A percentile compares a stretch with the other conserved stretches of the same genome.
phyloP scores from a whole-genome alignment of 1,140 invertebrate species.

The Drosophila aff. region DNA sequence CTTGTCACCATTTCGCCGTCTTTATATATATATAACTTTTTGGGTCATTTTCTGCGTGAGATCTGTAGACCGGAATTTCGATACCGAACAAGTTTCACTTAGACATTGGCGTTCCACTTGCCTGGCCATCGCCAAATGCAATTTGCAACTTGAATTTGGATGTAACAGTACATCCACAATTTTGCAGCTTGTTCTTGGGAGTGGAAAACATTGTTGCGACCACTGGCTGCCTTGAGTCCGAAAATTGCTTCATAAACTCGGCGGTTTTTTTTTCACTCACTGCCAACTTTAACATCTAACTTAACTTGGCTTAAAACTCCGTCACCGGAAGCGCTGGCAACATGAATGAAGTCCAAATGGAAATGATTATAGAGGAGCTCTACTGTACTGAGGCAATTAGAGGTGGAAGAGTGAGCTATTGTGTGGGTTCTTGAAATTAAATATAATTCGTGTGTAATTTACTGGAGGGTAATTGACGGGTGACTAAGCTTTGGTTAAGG shows the following conservation, averaged over 20 bases:
- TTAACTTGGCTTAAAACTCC: slow-evolving; percentile 39
- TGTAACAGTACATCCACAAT: slow-evolving; percentile 59
- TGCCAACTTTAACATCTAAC: slow-evolving; percentile 18
- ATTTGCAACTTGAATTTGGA: slow-evolving; percentile 74
- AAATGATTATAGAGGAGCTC: slow-evolving; percentile 49
- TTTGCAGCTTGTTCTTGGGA: slow-evolving; percentile 68
- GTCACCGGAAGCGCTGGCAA: slow-evolving; percentile 57
- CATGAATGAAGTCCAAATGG: slow-evolving; percentile 49
- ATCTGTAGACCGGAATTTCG: slow-evolving; percentile 59
- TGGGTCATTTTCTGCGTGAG: slow-evolving; percentile 57
- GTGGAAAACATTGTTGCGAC: slow-evolving; percentile 31
- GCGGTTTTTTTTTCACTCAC: slow-evolving; percentile 54
- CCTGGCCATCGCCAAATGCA: slow-evolving; percentile 56
- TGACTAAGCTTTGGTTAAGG: background rate
- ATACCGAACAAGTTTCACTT: slow-evolving; percentile 70
- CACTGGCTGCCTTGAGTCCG: slow-evolving; percentile 27
- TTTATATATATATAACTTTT: slow-evolving; percentile 36
- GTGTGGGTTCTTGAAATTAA: background rate
- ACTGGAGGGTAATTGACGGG: background rate
- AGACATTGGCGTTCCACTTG: slow-evolving; percentile 40
- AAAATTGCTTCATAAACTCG: slow-evolving; percentile 52
- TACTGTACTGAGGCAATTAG: slow-evolving; percentile 28
- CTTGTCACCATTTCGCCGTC: slow-evolving; percentile 56
- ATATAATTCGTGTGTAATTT: slow-evolving; percentile 17
- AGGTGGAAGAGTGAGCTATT: slow-evolving; percentile 32